Evolutionary conservation across 2,113 vertebrate species (phyloP), one percentile per base, ranked within the genome.

Genomic region (Neodon shergylaensis): DNA sequence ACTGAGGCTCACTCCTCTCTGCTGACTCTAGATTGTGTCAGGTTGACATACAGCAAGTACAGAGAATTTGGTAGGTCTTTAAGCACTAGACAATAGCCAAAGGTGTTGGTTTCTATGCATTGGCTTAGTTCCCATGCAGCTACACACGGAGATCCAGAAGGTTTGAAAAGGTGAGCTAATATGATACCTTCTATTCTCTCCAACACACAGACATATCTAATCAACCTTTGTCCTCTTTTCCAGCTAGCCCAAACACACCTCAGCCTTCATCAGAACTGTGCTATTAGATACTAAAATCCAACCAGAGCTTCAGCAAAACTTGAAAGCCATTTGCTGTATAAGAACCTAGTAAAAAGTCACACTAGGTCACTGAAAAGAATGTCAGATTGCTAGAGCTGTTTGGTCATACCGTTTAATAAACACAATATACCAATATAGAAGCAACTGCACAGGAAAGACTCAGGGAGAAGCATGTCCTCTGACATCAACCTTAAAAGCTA

Each of bases 371-470:
- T 39, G 52, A 85, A 92, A 88, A 93, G 81, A 97, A 85, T 82
- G 58, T 49, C 33, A 77, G 84, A 58, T 76, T 78, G 17, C 87
- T 92, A 61, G 42, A 94, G 92, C 78, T 83, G 63, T 66, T 88
- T n/a, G 26, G 54, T 76, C 47, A 22, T 47, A 94, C 63, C 94
- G 95, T 93, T 96, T 93, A 92, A 96, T 97, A 96, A 97, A 24
- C 65, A 92, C 92, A 97, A 47, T 95, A 94, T 90, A 61, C 88
- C 10, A 83, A 78, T 95, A 96, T 1, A 92, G 78, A 93, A 42
- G 33, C 81, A 95, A 94, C 94, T 92, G 65, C 73, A 47, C 95
- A 93, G 93, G 92, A 95, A 96, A 88, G 88, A 84, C 92, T 95
- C 73, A 84, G 77, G 81, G 92, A 96, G 66, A 86, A 63, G 65